Conservation (phyloP, 2,113 vertebrate species). For the Amazona vittata region DNA sequence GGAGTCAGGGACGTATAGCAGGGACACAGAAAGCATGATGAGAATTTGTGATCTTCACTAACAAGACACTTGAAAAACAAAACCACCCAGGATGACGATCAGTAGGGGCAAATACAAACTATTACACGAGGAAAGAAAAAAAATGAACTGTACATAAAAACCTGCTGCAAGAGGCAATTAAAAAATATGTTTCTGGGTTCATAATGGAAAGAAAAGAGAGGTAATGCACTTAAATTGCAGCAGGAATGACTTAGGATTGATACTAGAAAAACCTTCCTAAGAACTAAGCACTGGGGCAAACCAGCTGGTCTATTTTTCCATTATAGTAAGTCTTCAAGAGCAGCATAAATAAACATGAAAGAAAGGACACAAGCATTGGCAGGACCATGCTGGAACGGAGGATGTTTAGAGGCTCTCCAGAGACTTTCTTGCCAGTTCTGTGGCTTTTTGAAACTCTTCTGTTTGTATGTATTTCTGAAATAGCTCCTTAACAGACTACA, state of each 20-base stretch:
- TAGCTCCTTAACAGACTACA: neutral
- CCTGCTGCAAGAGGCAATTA: neutral
- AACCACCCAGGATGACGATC: neutral
- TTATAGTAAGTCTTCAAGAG: neutral
- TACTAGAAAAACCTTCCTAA: neutral
- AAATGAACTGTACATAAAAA: neutral
- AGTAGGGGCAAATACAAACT: neutral
- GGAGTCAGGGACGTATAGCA: neutral
- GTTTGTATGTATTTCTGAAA: neutral
- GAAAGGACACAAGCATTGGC: neutral
- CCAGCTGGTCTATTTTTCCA: neutral
- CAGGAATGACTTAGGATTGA: neutral
- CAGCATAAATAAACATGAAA: neutral
- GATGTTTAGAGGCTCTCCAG: neutral
- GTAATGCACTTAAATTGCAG: neutral
- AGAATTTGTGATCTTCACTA: neutral
- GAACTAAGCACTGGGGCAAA: neutral
- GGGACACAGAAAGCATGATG: neutral
- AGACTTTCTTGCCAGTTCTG: neutral
- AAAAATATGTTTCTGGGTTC: neutral
- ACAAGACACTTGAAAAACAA: neutral
- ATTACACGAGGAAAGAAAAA: neutral
- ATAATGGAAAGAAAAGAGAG: neutral
- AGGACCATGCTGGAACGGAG: neutral
- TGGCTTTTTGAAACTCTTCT: neutral